Evolutionary conservation across 2,797 vertebrate species (phyloP).

Genomic region (Syngnathus rostellatus): DNA sequence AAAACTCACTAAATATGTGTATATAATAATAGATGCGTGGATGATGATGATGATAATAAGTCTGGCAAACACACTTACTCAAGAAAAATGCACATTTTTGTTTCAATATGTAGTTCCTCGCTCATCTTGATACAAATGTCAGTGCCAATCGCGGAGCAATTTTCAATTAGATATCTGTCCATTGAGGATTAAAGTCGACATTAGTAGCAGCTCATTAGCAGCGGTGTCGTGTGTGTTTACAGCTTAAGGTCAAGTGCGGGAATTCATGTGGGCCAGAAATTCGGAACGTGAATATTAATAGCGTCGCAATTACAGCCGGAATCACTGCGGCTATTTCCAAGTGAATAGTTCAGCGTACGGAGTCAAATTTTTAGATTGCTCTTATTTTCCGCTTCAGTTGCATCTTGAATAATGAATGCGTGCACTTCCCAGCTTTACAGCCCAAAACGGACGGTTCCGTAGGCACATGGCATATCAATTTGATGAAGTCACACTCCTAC

Average conservation of each 20-base stretch:
- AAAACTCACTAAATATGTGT: too few relatives aligned
- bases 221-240: neutral
- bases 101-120: neutral
- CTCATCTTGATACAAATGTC: neutral
- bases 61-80: too few relatives aligned
- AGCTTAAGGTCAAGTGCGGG: neutral
- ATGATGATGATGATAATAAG: too few relatives aligned
- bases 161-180: neutral
- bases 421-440: constrained; percentile 5
- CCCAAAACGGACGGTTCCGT: constrained; percentile 16
- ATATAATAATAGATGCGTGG: too few relatives aligned
- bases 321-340: neutral
- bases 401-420: constrained; percentile 9
- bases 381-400: neutral
- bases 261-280: neutral
- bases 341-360: neutral
- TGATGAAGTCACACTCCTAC: constrained; percentile 49
- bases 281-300: neutral
- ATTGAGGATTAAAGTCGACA: neutral
- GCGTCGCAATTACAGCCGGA: neutral
- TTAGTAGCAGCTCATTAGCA: neutral
- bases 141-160: neutral
- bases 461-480: constrained; percentile 48
- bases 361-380: constrained; percentile 18
- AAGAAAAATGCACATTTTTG: too few relatives aligned